These are phyloP conservation scores for Boleophthalmus pectinirostris DNA, from an alignment of 2,113 vertebrate species.

Conservation along the genomic window DNA sequence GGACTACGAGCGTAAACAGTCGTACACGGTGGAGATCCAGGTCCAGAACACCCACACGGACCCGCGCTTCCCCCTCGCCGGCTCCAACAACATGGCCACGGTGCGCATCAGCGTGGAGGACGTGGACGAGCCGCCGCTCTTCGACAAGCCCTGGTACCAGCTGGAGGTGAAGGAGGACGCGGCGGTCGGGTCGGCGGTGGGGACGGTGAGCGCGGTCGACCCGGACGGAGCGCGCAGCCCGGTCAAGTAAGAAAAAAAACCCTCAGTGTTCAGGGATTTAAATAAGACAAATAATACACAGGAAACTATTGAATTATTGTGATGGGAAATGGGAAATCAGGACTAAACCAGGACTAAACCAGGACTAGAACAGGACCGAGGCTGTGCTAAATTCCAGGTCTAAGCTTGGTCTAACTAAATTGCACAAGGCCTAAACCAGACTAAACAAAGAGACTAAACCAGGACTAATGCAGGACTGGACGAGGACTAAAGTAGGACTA, in stretches of 20 bases:
- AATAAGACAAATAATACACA: too few relatives aligned
- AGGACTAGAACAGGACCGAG: too few relatives aligned
- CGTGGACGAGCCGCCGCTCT: slow-evolving; percentile 90
- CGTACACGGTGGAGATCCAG: slow-evolving; percentile 88
- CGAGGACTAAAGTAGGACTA: too few relatives aligned
- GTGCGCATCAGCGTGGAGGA: slow-evolving; percentile 87
- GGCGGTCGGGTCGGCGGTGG: slow-evolving; percentile 79
- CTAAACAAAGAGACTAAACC: too few relatives aligned
- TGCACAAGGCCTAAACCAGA: too few relatives aligned
- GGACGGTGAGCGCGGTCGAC: slow-evolving; percentile 87
- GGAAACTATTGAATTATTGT: too few relatives aligned
- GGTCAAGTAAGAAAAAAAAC: slow-evolving; percentile 82
- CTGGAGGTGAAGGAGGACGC: slow-evolving; percentile 91
- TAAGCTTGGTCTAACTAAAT: too few relatives aligned
- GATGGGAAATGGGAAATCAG: too few relatives aligned
- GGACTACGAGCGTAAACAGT: slow-evolving; percentile 90
- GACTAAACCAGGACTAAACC: too few relatives aligned
- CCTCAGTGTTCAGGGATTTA: too few relatives aligned
- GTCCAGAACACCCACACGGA: slow-evolving; percentile 86
- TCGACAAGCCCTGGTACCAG: slow-evolving; percentile 85
- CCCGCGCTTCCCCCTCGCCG: slow-evolving; percentile 80
- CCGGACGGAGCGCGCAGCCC: slow-evolving; percentile 83
- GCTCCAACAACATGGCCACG: slow-evolving; percentile 84
- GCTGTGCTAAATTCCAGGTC: too few relatives aligned
- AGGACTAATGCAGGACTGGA: too few relatives aligned